Conservation (phyloP, 2,888 invertebrate species). For the Heteropelma amictum region DNA sequence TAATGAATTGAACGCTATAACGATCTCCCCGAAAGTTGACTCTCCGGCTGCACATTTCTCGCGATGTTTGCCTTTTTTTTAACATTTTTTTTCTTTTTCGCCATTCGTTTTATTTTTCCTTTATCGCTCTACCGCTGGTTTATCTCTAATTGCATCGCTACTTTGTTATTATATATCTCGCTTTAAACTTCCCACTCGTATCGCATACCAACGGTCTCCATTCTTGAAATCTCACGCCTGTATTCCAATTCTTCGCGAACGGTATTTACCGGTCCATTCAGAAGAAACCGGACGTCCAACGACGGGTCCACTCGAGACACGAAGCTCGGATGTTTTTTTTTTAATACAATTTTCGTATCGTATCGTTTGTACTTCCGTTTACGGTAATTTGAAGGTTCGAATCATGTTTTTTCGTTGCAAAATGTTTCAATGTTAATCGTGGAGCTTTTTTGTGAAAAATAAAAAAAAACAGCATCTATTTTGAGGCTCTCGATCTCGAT, state of each 20-base stretch:
- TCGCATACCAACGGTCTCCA: constrained; percentile 21
- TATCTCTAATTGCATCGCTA: constrained; percentile 59
- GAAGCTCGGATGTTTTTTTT: neutral
- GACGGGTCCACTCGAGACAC: neutral
- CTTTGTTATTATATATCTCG: constrained; percentile 55
- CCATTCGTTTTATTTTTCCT: too few relatives aligned
- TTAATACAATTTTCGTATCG: neutral
- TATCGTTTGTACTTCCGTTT: neutral
- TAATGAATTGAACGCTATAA: constrained; percentile 60
- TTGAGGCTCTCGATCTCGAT: too few relatives aligned
- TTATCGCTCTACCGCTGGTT: too few relatives aligned
- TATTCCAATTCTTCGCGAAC: neutral
- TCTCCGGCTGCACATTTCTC: constrained; percentile 33
- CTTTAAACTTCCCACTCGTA: constrained; percentile 49
- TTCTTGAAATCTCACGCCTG: constrained; percentile 16
- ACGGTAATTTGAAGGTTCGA: neutral
- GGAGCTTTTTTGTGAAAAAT: too few relatives aligned
- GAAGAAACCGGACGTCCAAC: neutral
- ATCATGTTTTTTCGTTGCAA: too few relatives aligned
- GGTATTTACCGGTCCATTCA: neutral
- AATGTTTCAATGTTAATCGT: too few relatives aligned
- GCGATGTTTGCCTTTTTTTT: constrained; percentile 12
- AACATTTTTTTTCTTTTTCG: neutral
- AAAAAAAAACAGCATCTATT: too few relatives aligned
- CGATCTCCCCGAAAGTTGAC: constrained; percentile 51